phyloP scores from a whole-genome alignment of 1,140 invertebrate genomes.

The Drosophila orena region DNA sequence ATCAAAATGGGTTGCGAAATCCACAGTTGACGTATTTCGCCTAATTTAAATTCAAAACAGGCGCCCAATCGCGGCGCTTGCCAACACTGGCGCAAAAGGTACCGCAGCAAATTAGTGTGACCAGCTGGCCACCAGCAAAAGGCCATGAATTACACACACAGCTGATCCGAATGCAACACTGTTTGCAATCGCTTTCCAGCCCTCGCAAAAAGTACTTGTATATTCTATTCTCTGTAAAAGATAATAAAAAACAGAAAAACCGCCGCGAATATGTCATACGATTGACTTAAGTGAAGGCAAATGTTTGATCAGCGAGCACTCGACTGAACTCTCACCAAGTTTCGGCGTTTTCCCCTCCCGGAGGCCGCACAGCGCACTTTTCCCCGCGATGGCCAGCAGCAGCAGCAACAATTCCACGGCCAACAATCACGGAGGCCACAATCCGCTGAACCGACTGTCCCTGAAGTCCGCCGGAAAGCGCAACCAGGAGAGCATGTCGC shows the following conservation, averaged over 20 bases:
- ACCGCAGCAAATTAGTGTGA: no score
- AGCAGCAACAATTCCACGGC: slow-evolving; percentile 40
- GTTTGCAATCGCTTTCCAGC: background rate
- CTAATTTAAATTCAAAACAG: slow-evolving; percentile 69
- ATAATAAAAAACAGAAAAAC: slow-evolving; percentile 13
- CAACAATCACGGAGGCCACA: slow-evolving; percentile 64
- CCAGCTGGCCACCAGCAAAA: no score
- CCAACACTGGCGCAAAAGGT: slow-evolving; percentile 9
- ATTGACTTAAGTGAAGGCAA: slow-evolving; percentile 22
- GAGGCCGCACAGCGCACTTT: slow-evolving; percentile 8
- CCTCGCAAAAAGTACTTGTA: background rate
- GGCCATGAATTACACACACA: background rate
- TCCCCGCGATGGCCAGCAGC: slow-evolving; percentile 60
- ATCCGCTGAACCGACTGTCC: slow-evolving; percentile 66
- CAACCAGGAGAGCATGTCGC: slow-evolving; percentile 87
- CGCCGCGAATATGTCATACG: slow-evolving; percentile 7
- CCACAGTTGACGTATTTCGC: slow-evolving; percentile 19
- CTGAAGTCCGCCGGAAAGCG: slow-evolving; percentile 71
- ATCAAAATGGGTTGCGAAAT: slow-evolving; percentile 67
- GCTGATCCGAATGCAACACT: background rate
- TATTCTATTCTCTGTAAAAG: slow-evolving; percentile 6
- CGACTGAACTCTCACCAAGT: slow-evolving; percentile 4
- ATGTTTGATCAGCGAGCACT: slow-evolving; percentile 26
- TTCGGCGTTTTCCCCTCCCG: background rate
- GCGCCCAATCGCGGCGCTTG: slow-evolving; percentile 8